Conservation (phyloP, 1,140 invertebrate species). For the Meloidogyne chitwoodi region DNA sequence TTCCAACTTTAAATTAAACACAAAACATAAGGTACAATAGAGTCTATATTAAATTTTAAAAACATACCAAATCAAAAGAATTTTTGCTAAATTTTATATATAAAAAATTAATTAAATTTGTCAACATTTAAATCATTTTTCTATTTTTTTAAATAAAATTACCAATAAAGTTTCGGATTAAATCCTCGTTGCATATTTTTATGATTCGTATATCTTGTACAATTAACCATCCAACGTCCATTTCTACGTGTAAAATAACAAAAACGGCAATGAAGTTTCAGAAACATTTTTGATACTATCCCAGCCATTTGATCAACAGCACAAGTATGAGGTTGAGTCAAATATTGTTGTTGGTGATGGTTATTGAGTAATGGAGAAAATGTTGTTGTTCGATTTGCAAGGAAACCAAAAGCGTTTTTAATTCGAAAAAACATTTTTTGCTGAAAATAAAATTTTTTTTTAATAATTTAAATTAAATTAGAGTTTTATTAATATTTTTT, state of each 20-base stretch:
- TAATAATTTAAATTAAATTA: slow-evolving; percentile 4
- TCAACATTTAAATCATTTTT: not conserved
- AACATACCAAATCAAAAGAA: too few relatives aligned
- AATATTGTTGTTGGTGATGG: not conserved
- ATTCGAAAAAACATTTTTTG: not conserved
- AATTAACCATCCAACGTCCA: slow-evolving; percentile 22
- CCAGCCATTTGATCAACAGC: not conserved
- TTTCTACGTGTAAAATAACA: slow-evolving; percentile 19
- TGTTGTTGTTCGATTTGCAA: not conserved
- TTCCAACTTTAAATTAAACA: too few relatives aligned
- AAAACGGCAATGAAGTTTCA: slow-evolving; percentile 15
- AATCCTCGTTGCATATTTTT: not conserved
- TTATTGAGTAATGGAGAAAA: not conserved
- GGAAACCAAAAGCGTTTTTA: not conserved
- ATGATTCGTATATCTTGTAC: not conserved
- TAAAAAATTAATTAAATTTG: not conserved
- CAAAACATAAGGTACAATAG: too few relatives aligned
- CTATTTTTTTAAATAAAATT: not conserved
- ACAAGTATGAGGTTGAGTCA: not conserved
- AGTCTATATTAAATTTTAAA: too few relatives aligned
- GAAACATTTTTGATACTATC: not conserved
- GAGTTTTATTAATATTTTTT: not conserved
- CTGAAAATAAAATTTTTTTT: not conserved
- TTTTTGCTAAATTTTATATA: too few relatives aligned
- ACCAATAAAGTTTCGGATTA: slow-evolving; percentile 21